These are phyloP conservation scores for Darevskia mixta DNA, from an alignment of 2,797 vertebrate species.

Conservation along the genomic window DNA sequence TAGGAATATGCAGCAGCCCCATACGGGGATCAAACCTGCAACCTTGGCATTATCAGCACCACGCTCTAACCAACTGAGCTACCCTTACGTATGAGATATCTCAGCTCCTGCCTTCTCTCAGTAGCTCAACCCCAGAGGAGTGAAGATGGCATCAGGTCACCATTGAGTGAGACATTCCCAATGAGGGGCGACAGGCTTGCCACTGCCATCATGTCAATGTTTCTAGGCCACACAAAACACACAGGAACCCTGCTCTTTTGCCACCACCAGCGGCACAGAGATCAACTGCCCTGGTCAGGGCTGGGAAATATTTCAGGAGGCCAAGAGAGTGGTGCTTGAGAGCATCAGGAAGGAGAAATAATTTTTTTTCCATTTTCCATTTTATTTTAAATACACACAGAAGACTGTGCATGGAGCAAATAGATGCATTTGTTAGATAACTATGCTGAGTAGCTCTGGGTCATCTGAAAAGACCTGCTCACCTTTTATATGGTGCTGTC, in stretches of 20 bases:
- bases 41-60: too few relatives aligned
- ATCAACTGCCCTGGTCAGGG: too few relatives aligned
- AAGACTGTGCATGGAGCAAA: neutral
- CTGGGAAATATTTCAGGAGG: too few relatives aligned
- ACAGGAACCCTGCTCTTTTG: neutral
- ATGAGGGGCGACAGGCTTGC: neutral
- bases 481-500: too few relatives aligned
- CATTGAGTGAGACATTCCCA: neutral
- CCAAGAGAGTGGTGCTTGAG: too few relatives aligned
- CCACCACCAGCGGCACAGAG: neutral
- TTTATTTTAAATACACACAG: too few relatives aligned
- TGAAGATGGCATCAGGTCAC: rapidly evolving
- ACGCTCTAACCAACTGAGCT: too few relatives aligned
- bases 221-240: neutral
- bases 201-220: neutral
- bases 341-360: too few relatives aligned
- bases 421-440: neutral
- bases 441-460: neutral
- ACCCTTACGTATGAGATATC: neutral
- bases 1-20: too few relatives aligned
- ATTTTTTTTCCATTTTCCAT: too few relatives aligned
- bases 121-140: neutral
- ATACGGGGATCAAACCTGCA: too few relatives aligned
- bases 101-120: rapidly evolving
- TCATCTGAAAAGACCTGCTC: too few relatives aligned